Conservation (phyloP, 2,888 invertebrate genomes). For the Zaprionus obscuricornis region DNA sequence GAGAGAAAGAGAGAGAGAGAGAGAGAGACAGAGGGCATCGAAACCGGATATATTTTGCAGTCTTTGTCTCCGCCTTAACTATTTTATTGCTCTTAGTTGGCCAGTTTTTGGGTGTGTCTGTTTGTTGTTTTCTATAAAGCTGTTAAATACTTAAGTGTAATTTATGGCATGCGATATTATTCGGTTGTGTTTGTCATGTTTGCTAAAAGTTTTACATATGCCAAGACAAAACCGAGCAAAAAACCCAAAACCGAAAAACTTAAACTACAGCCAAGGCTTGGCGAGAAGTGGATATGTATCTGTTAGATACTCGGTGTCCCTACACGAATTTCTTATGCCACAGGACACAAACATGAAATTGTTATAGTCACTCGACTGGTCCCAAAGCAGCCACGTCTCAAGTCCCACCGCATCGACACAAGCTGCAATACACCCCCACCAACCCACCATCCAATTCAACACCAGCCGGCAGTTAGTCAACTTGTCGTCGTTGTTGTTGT, state of each 20-base stretch:
- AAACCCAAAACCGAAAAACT: slow-evolving; percentile 36
- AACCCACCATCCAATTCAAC: slow-evolving; percentile 16
- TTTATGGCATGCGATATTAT: slow-evolving; percentile 78
- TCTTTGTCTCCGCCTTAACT: slow-evolving; percentile 23
- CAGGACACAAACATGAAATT: slow-evolving; percentile 37
- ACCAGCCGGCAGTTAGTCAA: slow-evolving; percentile 48
- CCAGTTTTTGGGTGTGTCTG: slow-evolving; percentile 48
- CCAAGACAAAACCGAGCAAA: slow-evolving; percentile 42
- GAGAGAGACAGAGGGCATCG: background rate
- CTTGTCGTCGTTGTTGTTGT: slow-evolving; percentile 36
- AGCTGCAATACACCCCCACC: too few species aligned
- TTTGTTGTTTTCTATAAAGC: slow-evolving; percentile 63
- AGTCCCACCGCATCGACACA: too few species aligned
- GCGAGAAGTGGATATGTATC: slow-evolving; percentile 36
- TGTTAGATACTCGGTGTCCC: slow-evolving; percentile 32
- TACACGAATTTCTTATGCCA: slow-evolving; percentile 51
- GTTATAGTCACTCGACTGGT: slow-evolving; percentile 26
- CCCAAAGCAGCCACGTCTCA: slow-evolving; percentile 6
- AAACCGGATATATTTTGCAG: slow-evolving; percentile 9
- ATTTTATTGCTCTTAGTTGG: slow-evolving; percentile 49
- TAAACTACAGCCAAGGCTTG: slow-evolving; percentile 40
- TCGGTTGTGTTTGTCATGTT: slow-evolving; percentile 71
- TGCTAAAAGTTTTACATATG: slow-evolving; percentile 72
- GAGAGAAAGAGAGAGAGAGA: too few species aligned
- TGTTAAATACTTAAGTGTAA: slow-evolving; percentile 77